These are phyloP conservation scores for Corythaixoides concolor DNA, from an alignment of 2,113 vertebrate genomes.

Conservation along the genomic window DNA sequence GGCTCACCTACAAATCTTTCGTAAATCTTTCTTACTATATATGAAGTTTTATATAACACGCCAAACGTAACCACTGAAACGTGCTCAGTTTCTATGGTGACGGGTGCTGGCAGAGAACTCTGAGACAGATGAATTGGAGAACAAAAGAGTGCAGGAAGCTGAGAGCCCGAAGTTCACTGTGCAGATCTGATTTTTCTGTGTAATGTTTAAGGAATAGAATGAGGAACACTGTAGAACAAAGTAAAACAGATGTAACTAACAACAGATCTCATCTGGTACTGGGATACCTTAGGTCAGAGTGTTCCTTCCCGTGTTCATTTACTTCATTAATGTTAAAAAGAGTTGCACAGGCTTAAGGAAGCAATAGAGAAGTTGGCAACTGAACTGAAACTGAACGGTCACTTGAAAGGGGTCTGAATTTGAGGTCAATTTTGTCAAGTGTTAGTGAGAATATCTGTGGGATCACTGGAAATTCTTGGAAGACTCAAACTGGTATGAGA, in stretches of 20 bases:
- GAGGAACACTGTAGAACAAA: neutral
- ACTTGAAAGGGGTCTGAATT: neutral
- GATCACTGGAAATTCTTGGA: neutral
- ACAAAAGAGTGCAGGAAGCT: conserved; percentile 31
- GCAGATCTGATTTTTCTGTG: conserved; percentile 40
- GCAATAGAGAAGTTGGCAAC: neutral
- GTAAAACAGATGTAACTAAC: neutral
- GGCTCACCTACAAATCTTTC: neutral
- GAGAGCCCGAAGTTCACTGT: conserved; percentile 6
- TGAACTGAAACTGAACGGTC: neutral
- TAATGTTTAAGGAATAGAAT: neutral
- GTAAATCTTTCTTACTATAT: neutral
- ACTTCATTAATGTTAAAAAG: conserved; percentile 1
- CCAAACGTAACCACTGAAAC: conserved; percentile 46
- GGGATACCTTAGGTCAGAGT: neutral
- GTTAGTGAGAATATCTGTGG: neutral
- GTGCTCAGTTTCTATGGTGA: conserved; percentile 68
- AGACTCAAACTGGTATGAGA: neutral
- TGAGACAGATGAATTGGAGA: conserved; percentile 42
- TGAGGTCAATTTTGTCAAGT: neutral
- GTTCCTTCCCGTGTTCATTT: neutral
- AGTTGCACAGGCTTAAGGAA: neutral
- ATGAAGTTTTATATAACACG: conserved; percentile 43
- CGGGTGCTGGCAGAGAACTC: conserved; percentile 45
- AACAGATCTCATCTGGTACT: neutral